These are phyloP conservation scores for Pagetopsis macropterus DNA, from an alignment of 2,797 vertebrate genomes.

Conservation along the genomic window DNA sequence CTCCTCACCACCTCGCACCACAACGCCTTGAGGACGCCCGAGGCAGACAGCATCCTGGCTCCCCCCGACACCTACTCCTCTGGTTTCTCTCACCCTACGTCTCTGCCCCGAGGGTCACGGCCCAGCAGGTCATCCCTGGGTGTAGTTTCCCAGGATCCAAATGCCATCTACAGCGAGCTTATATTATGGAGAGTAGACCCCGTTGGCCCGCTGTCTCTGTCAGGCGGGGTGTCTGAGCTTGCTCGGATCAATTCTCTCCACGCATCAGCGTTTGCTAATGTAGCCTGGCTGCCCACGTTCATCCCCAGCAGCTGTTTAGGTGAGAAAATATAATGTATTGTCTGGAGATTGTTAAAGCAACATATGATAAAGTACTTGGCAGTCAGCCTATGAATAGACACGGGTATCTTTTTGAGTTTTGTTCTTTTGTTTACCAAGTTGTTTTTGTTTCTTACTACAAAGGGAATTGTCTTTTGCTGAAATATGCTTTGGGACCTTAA, in stretches of 20 bases:
- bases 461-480: slow-evolving; percentile 3
- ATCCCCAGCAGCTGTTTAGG: slow-evolving; percentile 98
- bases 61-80: slow-evolving; percentile 45
- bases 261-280: slow-evolving; percentile 95
- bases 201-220: slow-evolving; percentile 94
- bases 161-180: slow-evolving; percentile 95
- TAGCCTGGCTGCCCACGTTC: slow-evolving; percentile 96
- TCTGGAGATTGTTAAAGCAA: neutral
- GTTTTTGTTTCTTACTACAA: slow-evolving; percentile 13
- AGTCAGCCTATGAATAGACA: neutral
- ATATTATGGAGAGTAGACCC: slow-evolving; percentile 98
- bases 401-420: slow-evolving; percentile 12
- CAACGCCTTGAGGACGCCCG: slow-evolving; percentile 90
- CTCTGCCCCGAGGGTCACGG: slow-evolving; percentile 60
- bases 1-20: slow-evolving; percentile 98
- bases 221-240: slow-evolving; percentile 97
- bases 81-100: slow-evolving; percentile 36
- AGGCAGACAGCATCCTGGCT: slow-evolving; percentile 75
- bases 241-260: slow-evolving; percentile 98
- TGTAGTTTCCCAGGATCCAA: slow-evolving; percentile 89
- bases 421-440: neutral
- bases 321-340: slow-evolving; percentile 73
- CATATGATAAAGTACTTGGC: neutral
- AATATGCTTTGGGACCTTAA: neutral
- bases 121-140: slow-evolving; percentile 75